Conservation (phyloP, 35 echinoderm and acorn worm genomes). For the Stichopus chloronotus region DNA sequence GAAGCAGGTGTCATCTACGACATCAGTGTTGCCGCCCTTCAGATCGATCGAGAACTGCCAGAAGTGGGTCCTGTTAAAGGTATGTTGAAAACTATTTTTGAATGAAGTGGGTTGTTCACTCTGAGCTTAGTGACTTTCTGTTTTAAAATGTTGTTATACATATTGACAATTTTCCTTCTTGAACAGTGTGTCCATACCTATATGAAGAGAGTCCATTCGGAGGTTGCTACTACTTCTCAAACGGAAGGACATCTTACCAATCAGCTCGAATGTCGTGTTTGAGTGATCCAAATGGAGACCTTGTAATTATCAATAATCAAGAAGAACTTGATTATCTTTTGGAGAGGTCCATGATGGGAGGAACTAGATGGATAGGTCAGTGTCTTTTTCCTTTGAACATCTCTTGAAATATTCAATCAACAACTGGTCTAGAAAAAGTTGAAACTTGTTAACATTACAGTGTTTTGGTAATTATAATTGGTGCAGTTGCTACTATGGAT, state of each 20-base stretch:
- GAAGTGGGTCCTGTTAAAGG: constrained; percentile 55
- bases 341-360: constrained; percentile 29
- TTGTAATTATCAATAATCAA: constrained; percentile 63
- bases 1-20: constrained; percentile 33
- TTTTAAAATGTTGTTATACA: too few species aligned
- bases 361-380: constrained; percentile 72
- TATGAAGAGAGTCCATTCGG: constrained; percentile 64
- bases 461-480: neutral
- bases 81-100: neutral
- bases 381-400: too few species aligned
- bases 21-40: constrained; percentile 64
- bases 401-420: too few species aligned
- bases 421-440: too few species aligned
- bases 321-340: constrained; percentile 65
- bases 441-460: too few species aligned
- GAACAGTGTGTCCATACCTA: constrained; percentile 60
- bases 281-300: constrained; percentile 54
- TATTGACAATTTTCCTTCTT: too few species aligned
- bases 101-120: neutral
- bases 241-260: constrained; percentile 3
- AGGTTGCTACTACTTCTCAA: constrained; percentile 37
- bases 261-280: constrained; percentile 26
- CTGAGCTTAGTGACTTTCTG: too few species aligned
- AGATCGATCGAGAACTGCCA: constrained; percentile 31
- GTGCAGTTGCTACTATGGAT: neutral